phyloP scores from a whole-genome alignment of 1,140 invertebrate species.

The Limonius californicus region DNA sequence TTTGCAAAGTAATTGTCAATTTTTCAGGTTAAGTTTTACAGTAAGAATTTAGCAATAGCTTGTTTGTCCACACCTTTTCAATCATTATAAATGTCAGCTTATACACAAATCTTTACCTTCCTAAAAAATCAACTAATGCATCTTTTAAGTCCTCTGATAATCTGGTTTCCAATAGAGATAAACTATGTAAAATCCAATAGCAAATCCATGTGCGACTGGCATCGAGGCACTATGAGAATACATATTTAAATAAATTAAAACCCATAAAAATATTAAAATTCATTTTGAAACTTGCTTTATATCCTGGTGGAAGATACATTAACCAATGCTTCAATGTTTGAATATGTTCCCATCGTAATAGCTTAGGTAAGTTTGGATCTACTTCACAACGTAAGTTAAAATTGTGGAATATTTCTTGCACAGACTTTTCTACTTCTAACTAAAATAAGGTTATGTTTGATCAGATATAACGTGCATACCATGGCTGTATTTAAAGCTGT shows the following conservation, averaged over 20 bases:
- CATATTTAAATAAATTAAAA: constrained; percentile 18
- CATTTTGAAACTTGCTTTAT: constrained; percentile 66
- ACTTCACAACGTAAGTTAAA: constrained; percentile 45
- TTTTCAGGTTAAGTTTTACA: neutral
- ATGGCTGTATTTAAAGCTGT: no score
- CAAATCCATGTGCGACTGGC: constrained; percentile 93
- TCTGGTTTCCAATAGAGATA: constrained; percentile 75
- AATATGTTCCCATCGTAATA: constrained; percentile 63
- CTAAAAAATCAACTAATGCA: constrained; percentile 65
- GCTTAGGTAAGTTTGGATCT: constrained; percentile 56
- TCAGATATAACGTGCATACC: neutral
- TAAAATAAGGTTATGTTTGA: constrained; percentile 20
- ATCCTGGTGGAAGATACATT: constrained; percentile 60
- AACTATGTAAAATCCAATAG: constrained; percentile 91
- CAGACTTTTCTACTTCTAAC: constrained; percentile 34
- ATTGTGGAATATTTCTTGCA: constrained; percentile 32
- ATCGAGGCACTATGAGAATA: constrained; percentile 67
- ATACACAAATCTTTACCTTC: constrained; percentile 47
- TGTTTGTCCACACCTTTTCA: no score
- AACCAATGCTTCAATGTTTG: constrained; percentile 68
- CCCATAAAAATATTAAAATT: constrained; percentile 21
- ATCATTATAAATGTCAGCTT: no score
- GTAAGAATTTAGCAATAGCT: no score
- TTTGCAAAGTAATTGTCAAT: neutral
- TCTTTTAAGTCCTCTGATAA: constrained; percentile 62